Percentiles rank a stretch among this genome's conserved stretches.
Conservation (phyloP, 2,113 vertebrate species). For the Andinoacara biseriatus region DNA sequence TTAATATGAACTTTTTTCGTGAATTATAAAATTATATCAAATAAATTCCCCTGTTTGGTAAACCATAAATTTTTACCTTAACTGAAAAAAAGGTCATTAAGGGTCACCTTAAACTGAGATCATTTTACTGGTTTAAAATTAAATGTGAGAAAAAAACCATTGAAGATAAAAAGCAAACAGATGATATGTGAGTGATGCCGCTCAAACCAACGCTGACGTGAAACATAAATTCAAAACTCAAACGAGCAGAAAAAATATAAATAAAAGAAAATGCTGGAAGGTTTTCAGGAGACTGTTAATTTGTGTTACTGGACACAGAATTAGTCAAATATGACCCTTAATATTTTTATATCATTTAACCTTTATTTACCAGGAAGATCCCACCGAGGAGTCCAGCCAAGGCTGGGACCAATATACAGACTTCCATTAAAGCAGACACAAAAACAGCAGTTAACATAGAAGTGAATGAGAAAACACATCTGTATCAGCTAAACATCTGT, state of each 20-base stretch:
- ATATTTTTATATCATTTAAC: not conserved
- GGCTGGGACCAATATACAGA: no score
- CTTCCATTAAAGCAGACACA: no score
- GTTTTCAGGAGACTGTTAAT: no score
- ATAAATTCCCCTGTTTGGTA: not conserved
- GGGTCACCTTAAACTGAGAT: not conserved
- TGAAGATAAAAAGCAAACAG: no score
- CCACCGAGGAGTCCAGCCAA: no score
- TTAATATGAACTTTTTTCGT: accelerated
- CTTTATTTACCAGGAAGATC: no score
- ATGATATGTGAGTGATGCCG: no score
- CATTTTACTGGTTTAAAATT: accelerated
- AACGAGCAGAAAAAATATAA: not conserved
- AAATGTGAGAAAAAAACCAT: not conserved
- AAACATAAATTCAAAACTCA: no score
- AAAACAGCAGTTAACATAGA: no score
- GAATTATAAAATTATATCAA: not conserved
- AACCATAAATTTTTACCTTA: accelerated
- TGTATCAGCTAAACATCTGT: no score
- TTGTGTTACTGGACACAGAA: not conserved
- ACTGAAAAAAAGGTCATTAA: not conserved
- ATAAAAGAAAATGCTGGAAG: accelerated
- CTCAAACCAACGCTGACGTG: no score
- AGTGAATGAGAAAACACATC: no score
- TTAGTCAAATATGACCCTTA: accelerated